A percentile compares a stretch with the other conserved stretches of the same genome.
phyloP scores from a whole-genome alignment of 2,113 vertebrate species.

The Taxidea taxus region DNA sequence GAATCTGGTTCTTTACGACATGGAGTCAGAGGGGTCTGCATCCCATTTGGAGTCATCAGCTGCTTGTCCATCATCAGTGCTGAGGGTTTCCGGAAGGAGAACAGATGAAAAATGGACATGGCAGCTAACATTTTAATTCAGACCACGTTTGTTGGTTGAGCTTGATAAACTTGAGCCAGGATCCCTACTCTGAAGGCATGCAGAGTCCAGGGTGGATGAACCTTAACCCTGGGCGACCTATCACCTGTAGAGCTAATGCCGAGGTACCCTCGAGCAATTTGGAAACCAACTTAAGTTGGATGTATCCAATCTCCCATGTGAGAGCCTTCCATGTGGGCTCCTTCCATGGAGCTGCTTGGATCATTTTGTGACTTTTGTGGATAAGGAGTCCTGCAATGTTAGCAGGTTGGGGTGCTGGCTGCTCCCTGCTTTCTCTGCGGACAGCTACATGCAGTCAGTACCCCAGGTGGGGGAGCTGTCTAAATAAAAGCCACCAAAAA shows the following conservation, averaged over 20 bases:
- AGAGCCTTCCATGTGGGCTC: too few relatives aligned
- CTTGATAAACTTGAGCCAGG: background rate
- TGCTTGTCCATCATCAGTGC: too few relatives aligned
- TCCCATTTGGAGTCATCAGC: background rate
- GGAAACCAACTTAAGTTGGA: background rate
- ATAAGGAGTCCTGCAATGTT: background rate
- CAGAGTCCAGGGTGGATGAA: background rate
- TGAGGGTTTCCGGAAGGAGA: background rate
- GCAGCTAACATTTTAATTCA: background rate
- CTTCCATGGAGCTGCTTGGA: background rate
- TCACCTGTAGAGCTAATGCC: background rate
- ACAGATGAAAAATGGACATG: too few relatives aligned
- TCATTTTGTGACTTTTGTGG: background rate
- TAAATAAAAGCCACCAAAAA: background rate
- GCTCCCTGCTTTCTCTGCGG: background rate
- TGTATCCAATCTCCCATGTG: rapidly evolving
- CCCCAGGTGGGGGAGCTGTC: background rate
- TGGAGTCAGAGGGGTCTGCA: background rate
- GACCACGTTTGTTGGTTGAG: background rate
- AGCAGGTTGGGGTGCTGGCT: rapidly evolving
- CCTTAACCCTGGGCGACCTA: rapidly evolving
- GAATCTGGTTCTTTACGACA: background rate
- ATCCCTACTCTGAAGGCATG: background rate
- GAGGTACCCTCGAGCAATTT: background rate
- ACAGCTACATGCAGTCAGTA: background rate